Evolutionary conservation across 2,888 invertebrate species (phyloP).

Genomic region (Gastrophysa polygoni): DNA sequence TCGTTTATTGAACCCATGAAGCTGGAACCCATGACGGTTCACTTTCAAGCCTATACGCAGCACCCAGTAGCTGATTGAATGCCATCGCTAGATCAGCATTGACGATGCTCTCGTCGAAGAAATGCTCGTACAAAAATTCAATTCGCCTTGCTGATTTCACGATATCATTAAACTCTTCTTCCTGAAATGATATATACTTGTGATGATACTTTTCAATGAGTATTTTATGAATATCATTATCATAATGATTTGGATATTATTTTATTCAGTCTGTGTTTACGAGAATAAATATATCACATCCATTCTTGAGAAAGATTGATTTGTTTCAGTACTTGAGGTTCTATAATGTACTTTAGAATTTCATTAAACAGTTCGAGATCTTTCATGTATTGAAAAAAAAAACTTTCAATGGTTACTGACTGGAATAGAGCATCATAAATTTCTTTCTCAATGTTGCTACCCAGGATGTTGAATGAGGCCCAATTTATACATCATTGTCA

Average conservation of each 20-base stretch:
- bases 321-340: too few relatives aligned
- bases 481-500: too few relatives aligned
- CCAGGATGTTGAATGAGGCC: too few relatives aligned
- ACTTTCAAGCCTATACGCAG: constrained; percentile 84
- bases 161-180: constrained; percentile 90
- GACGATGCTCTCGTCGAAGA: constrained; percentile 92
- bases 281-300: too few relatives aligned
- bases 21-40: constrained; percentile 97
- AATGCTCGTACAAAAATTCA: constrained; percentile 90
- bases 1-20: constrained; percentile 81
- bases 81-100: constrained; percentile 88
- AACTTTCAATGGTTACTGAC: too few relatives aligned
- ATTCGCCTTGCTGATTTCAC: constrained; percentile 84
- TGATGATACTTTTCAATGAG: neutral
- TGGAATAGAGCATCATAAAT: too few relatives aligned
- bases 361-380: too few relatives aligned
- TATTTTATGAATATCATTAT: neutral
- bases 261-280: too few relatives aligned
- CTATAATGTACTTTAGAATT: too few relatives aligned
- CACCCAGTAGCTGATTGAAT: constrained; percentile 82
- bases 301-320: too few relatives aligned
- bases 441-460: too few relatives aligned
- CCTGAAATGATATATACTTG: constrained; percentile 64
- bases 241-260: constrained; percentile 7
- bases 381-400: too few relatives aligned